Conservation (phyloP, 2,797 vertebrate species). For the Spinibarbus caldwelli region DNA sequence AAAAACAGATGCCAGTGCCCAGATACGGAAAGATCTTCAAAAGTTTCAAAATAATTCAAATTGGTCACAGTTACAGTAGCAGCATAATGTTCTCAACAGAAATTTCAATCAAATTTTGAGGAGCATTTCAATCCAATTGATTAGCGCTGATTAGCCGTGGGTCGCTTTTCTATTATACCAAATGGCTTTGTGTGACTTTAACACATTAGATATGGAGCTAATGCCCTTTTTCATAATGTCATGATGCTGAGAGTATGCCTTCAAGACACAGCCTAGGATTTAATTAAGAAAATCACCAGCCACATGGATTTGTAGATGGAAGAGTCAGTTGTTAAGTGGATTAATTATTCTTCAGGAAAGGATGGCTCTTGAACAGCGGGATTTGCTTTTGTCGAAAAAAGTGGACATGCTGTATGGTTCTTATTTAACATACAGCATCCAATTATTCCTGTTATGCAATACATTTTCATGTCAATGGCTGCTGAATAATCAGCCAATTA, state of each 20-base stretch:
- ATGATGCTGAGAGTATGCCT: slow-evolving; percentile 54
- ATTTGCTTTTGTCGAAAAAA: slow-evolving; percentile 33
- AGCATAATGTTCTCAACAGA: slow-evolving; percentile 30
- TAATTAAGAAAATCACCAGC: slow-evolving; percentile 67
- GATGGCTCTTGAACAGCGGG: slow-evolving; percentile 36
- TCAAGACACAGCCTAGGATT: slow-evolving; percentile 60
- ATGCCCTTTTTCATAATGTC: slow-evolving; percentile 42
- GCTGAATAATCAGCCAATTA: neutral
- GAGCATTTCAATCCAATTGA: slow-evolving; percentile 46
- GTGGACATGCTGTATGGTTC: slow-evolving; percentile 20
- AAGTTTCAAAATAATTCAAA: slow-evolving; percentile 27
- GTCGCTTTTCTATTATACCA: slow-evolving; percentile 30
- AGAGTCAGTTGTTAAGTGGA: slow-evolving; percentile 61
- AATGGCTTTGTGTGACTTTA: slow-evolving; percentile 42
- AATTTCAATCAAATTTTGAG: slow-evolving; percentile 36
- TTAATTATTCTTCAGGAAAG: slow-evolving; percentile 64
- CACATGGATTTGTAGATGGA: slow-evolving; percentile 55
- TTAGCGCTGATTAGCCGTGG: slow-evolving; percentile 43
- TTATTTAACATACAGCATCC: neutral
- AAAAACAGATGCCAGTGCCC: slow-evolving; percentile 3
- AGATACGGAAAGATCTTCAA: slow-evolving; percentile 27
- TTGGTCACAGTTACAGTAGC: slow-evolving; percentile 25
- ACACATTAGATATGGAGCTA: slow-evolving; percentile 50
- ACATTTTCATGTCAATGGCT: neutral
- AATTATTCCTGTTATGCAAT: neutral